A percentile compares a stretch with the other conserved stretches of the same genome.
Evolutionary conservation across 2,797 vertebrate species (phyloP).

Genomic region (Hoplostethus mediterraneus): DNA sequence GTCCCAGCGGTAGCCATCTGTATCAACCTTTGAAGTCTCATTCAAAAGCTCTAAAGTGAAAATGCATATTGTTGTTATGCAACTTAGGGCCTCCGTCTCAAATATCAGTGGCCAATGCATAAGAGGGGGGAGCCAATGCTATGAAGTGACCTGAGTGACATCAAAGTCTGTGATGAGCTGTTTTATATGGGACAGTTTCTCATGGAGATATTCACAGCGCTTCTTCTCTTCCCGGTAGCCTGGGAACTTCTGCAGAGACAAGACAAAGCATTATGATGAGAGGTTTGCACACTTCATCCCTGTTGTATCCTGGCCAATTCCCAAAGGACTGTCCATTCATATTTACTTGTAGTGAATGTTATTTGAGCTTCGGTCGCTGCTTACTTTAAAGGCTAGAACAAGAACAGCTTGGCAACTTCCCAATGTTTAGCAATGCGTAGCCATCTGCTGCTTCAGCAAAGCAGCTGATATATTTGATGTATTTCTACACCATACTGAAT

Average conservation of each 20-base stretch:
- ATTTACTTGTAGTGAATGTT: too few relatives aligned
- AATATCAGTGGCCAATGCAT: neutral
- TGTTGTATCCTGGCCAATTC: too few relatives aligned
- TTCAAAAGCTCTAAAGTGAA: conserved; percentile 33
- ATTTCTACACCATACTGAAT: too few relatives aligned
- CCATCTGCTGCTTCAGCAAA: too few relatives aligned
- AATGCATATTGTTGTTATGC: conserved; percentile 24
- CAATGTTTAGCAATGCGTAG: neutral
- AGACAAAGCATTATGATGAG: neutral
- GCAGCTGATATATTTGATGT: too few relatives aligned
- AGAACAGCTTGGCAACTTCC: neutral
- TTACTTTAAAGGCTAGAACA: neutral
- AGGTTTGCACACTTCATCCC: neutral
- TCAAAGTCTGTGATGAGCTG: conserved; percentile 85
- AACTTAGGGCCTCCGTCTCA: conserved; percentile 8
- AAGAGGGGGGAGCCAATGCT: conserved; percentile 44
- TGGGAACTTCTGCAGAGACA: conserved; percentile 84
- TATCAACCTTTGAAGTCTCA: neutral
- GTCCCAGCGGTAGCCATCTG: conserved; percentile 16
- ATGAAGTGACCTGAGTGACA: conserved; percentile 63
- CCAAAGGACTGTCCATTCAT: neutral
- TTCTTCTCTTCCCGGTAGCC: conserved; percentile 89
- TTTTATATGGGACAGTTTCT: conserved; percentile 92
- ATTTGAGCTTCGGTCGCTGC: neutral
- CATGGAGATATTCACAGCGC: conserved; percentile 89